Percentiles rank a stretch among this genome's conserved stretches.
phyloP scores from a whole-genome alignment of 2,113 vertebrate species.

The Dicerorhinus sumatrensis region DNA sequence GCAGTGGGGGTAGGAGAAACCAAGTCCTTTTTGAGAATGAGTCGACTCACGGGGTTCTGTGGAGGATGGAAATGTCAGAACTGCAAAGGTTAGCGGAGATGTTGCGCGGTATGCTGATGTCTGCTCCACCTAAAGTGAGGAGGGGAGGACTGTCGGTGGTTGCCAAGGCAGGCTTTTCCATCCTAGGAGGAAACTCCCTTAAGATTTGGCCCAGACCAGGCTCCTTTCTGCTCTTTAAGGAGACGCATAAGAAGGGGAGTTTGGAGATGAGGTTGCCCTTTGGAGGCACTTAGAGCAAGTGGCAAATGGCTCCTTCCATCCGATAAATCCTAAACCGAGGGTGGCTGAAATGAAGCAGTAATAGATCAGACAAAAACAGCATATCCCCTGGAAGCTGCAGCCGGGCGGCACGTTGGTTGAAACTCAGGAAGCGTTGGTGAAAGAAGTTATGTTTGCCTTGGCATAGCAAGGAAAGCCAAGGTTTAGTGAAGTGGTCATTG shows the following conservation, averaged over 20 bases:
- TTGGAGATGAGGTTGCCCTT: background rate
- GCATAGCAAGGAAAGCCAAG: background rate
- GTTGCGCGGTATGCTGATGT: rapidly evolving
- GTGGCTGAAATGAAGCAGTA: background rate
- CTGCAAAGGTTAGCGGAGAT: background rate
- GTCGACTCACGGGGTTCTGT: background rate
- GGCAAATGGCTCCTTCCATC: background rate
- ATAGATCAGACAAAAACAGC: background rate
- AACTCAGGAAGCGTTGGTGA: background rate
- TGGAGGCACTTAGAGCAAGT: background rate
- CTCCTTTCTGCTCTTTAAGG: background rate
- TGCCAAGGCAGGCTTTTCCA: background rate
- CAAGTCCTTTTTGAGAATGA: constrained; percentile 38
- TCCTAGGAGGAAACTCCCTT: background rate
- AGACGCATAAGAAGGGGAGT: background rate
- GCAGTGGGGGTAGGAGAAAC: background rate
- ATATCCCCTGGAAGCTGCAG: background rate
- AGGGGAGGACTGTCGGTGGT: background rate
- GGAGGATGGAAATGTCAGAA: background rate
- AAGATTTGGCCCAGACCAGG: background rate
- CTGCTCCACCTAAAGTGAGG: background rate
- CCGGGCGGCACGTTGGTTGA: background rate
- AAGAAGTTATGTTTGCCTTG: constrained; percentile 5
- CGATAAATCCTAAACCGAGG: background rate
- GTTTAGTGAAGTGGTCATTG: constrained; percentile 4